Percentiles rank a stretch among this genome's conserved stretches.
Conservation (phyloP, 2,888 invertebrate genomes). For the Cataglyphis cursor region DNA sequence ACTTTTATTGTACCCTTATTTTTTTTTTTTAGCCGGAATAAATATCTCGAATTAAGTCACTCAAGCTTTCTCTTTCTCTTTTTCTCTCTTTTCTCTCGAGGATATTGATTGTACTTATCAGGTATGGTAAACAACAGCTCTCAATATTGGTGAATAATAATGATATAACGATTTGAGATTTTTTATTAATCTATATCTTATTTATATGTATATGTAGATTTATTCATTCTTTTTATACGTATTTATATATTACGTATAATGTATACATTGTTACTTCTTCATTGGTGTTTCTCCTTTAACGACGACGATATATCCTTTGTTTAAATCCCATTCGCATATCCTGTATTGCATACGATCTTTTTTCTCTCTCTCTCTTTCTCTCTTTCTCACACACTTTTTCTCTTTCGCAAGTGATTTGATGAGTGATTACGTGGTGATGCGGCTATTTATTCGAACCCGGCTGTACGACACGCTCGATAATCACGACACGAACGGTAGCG, state of each 20-base stretch:
- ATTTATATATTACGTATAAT: constrained; percentile 80
- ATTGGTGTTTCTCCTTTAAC: constrained; percentile 51
- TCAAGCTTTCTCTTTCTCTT: neutral
- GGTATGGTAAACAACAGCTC: neutral
- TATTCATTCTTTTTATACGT: constrained; percentile 76
- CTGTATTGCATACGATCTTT: neutral
- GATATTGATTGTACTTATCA: neutral
- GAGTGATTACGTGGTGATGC: constrained; percentile 29
- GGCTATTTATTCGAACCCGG: constrained; percentile 16
- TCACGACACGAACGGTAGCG: constrained; percentile 26
- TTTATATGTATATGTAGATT: constrained; percentile 79
- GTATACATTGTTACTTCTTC: constrained; percentile 70
- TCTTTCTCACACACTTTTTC: neutral
- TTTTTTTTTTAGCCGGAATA: neutral
- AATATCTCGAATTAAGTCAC: neutral
- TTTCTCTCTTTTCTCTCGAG: neutral
- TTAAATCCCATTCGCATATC: neutral
- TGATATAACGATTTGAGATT: constrained; percentile 75
- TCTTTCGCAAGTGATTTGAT: constrained; percentile 32
- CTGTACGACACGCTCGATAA: constrained; percentile 30
- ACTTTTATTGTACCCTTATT: constrained; percentile 7
- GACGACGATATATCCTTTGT: constrained; percentile 30
- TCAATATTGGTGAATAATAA: constrained; percentile 65
- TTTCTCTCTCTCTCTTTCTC: neutral
- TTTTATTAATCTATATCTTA: constrained; percentile 83